phyloP scores from a whole-genome alignment of 2,888 invertebrate species.

The Gortyna flavago region DNA sequence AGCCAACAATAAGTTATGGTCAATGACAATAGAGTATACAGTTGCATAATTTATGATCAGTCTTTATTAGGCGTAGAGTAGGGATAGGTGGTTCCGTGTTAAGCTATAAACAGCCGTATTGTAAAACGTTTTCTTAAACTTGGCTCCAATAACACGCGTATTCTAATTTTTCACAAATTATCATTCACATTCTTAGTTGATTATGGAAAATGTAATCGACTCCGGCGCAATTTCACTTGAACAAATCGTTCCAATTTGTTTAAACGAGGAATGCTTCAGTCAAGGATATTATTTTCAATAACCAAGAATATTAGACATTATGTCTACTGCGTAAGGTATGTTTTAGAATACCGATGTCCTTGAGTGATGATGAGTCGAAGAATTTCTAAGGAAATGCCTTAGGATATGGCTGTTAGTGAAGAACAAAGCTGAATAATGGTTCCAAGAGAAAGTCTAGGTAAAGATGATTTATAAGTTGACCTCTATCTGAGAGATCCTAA shows the following conservation, averaged over 20 bases:
- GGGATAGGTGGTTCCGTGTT: slow-evolving; percentile 40
- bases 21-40: slow-evolving; percentile 57
- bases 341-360: background rate
- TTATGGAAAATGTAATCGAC: background rate
- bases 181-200: background rate
- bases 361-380: background rate
- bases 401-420: slow-evolving; percentile 12
- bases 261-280: background rate
- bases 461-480: slow-evolving; percentile 6
- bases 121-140: slow-evolving; percentile 18
- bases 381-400: slow-evolving; percentile 20
- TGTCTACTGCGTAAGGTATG: background rate
- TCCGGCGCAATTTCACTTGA: background rate
- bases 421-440: slow-evolving; percentile 20
- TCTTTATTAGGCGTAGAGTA: slow-evolving; percentile 56
- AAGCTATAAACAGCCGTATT: slow-evolving; percentile 24
- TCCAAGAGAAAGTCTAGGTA: slow-evolving; percentile 8
- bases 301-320: background rate
- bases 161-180: no score
- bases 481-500: background rate
- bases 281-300: slow-evolving; percentile 5
- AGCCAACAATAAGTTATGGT: slow-evolving; percentile 53
- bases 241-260: slow-evolving; percentile 1
- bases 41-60: slow-evolving; percentile 56
- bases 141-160: background rate